A percentile compares a stretch with the other conserved stretches of the same genome.
These are phyloP conservation scores for Cacatua alba DNA, from an alignment of 2,113 vertebrate species.

Conservation along the genomic window DNA sequence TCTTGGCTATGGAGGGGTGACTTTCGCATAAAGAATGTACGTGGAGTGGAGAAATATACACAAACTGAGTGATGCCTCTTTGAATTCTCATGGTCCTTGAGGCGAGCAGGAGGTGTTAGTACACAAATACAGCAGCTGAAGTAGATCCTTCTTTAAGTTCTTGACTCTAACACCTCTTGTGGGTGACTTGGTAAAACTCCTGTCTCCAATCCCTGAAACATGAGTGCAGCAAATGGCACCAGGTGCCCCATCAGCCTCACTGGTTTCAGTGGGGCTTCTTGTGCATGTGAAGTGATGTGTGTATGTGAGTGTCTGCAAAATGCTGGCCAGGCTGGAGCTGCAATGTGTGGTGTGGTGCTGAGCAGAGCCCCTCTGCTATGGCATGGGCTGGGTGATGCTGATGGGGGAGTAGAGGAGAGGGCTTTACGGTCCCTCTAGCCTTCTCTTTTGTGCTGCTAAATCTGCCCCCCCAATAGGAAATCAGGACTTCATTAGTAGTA, in stretches of 20 bases:
- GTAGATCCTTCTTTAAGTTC: not conserved
- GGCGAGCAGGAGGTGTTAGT: not conserved
- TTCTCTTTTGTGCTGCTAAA: not conserved
- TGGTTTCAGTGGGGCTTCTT: not conserved
- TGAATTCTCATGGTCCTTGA: not conserved
- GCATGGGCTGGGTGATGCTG: not conserved
- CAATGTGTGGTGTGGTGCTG: accelerated
- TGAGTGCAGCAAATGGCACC: too few relatives aligned
- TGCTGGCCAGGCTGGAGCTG: not conserved
- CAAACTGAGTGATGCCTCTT: not conserved
- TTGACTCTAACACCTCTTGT: not conserved
- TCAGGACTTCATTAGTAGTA: not conserved
- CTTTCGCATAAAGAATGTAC: not conserved
- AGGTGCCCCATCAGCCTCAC: not conserved
- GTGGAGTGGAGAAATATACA: not conserved
- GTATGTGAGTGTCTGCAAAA: not conserved
- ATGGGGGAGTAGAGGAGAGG: not conserved
- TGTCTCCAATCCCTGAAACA: not conserved
- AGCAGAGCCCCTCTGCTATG: not conserved
- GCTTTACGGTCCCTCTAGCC: not conserved
- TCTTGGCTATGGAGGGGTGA: not conserved
- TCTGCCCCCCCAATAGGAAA: not conserved
- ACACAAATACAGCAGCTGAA: not conserved
- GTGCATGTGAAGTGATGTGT: accelerated
- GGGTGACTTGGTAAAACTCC: not conserved